Percentiles rank a stretch among this genome's conserved stretches.
These are phyloP conservation scores for Amazona vittata DNA, from an alignment of 2,113 vertebrate genomes.

Conservation along the genomic window DNA sequence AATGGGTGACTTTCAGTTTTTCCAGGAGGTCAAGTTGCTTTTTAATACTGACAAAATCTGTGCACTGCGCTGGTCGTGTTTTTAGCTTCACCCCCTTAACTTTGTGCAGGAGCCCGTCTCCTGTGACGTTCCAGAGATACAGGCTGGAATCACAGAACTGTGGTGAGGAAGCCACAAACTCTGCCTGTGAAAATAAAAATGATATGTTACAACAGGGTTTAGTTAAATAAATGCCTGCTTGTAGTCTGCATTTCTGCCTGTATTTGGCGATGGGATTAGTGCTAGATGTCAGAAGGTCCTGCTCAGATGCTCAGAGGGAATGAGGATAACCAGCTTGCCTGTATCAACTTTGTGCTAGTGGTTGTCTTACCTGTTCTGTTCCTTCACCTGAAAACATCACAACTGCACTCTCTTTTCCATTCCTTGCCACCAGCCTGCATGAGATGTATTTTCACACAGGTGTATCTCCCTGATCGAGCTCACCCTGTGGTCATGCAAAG, in stretches of 20 bases:
- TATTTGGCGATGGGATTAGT: not conserved
- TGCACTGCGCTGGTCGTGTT: constrained; percentile 86
- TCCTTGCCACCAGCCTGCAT: not conserved
- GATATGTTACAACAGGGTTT: not conserved
- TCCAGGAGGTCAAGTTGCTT: constrained; percentile 82
- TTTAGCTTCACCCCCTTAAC: constrained; percentile 83
- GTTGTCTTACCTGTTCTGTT: not conserved
- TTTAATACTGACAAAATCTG: constrained; percentile 87
- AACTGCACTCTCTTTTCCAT: not conserved
- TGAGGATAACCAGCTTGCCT: not conserved
- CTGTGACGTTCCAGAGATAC: constrained; percentile 92
- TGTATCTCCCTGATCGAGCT: rapidly evolving
- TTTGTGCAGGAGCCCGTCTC: constrained; percentile 81
- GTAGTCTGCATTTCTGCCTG: not conserved
- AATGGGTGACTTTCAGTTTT: constrained; percentile 85
- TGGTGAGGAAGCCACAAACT: constrained; percentile 83
- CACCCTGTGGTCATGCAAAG: not conserved
- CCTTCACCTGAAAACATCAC: not conserved
- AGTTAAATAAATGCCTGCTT: not conserved
- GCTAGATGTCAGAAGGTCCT: not conserved
- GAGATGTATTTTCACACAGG: not conserved
- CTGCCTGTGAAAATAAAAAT: constrained; percentile 78
- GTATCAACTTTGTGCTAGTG: not conserved
- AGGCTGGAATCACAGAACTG: constrained; percentile 89
- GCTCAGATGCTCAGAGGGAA: not conserved